Base-by-base conservation (phyloP, 2,113 vertebrate genomes). In the Cinclus cinclus region DNA sequence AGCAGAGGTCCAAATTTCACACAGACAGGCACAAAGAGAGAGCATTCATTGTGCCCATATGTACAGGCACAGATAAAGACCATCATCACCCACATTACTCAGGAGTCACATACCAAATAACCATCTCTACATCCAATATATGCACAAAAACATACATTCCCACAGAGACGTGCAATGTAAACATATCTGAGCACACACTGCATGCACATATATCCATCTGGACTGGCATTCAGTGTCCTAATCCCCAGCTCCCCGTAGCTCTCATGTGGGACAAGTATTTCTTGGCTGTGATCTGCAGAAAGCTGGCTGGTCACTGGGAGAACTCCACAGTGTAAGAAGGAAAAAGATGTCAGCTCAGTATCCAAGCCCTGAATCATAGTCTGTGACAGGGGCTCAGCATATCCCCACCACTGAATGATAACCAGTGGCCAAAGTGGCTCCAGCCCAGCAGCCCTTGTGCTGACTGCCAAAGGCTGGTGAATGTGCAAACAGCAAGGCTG, bases 1-100 rank as follows among this genome's bases (percentile, higher is more conserved):
- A 95, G 69, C 55, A 50, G 90, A 94, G 63, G 65, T 39, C 63
- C 13, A 27, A 44, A 80, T 86, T 69, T 68, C 79, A 49, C 7
- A 35, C n/a, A 83, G 63, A 30, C 4, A 63, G 50, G 28, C 23
- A 42, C 58, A 71, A 27, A 46, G 41, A 42, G 9, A 39, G 52
- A 58, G 17, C 10, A 8, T 27, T 60, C 46, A 20, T 30, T 58
- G 27, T 27, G 24, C 44, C n/a, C 67, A n/a, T 1, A 0, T 11
- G 25, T 14, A 37, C n/a, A 56, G 55, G 30, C 73, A 53, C 60
- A 60, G 21, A 37, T 37, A 37, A 37, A 67, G 42, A 52, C 37
- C n/a, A 46, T 5, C 30, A 41, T 4, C 64, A 49, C 10, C 31
- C 42, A 2, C 47, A 23, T 3, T 37, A 46, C 35, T 63, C 15